These are phyloP conservation scores for Colaptes auratus DNA, from an alignment of 2,113 vertebrate genomes.

Conservation along the genomic window DNA sequence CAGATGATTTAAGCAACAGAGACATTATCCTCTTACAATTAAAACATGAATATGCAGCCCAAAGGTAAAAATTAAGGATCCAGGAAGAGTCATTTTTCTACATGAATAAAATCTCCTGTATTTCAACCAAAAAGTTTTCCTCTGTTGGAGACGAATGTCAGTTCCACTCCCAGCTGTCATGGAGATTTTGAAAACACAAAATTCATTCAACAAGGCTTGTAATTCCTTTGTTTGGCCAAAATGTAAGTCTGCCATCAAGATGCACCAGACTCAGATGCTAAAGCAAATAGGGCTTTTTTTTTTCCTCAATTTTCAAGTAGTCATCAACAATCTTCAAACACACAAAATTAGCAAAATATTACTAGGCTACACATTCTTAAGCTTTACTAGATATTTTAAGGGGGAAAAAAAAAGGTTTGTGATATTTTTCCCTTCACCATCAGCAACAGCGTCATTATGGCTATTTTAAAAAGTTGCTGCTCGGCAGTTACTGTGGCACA, in stretches of 20 bases:
- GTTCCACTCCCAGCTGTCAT: not conserved
- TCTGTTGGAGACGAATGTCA: not conserved
- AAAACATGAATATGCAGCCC: not conserved
- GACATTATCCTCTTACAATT: not conserved
- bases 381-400: not conserved
- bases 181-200: not conserved
- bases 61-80: not conserved
- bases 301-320: not conserved
- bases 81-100: not conserved
- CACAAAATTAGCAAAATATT: slow-evolving; percentile 10
- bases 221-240: not conserved
- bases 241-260: not conserved
- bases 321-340: not conserved
- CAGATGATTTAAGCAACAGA: not conserved
- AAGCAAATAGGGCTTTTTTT: not conserved
- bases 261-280: not conserved
- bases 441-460: slow-evolving; percentile 21
- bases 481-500: slow-evolving; percentile 30
- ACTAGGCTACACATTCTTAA: not conserved
- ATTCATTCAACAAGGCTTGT: not conserved
- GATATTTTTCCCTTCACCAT: not conserved
- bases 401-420: not conserved
- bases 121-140: not conserved
- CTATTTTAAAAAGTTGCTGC: slow-evolving; percentile 43
- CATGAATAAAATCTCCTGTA: not conserved